phyloP scores from a whole-genome alignment of 2,888 invertebrate genomes.

The Pharmacophagus antenor region DNA sequence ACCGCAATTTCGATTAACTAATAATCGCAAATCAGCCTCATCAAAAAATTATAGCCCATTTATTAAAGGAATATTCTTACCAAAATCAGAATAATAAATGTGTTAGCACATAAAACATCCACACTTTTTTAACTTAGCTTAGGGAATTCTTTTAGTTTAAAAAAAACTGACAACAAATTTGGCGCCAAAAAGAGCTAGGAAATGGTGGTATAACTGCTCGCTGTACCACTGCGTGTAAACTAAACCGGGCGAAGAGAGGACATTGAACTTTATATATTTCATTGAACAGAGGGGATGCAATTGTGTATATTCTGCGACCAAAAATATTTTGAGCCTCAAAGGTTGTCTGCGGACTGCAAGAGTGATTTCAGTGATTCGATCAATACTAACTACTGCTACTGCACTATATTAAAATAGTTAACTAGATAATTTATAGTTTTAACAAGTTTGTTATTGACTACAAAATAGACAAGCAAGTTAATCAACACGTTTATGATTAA shows the following conservation, averaged over 20 bases:
- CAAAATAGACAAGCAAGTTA: not conserved
- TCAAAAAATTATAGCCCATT: not conserved
- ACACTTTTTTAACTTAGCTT: not conserved
- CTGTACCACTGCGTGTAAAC: conserved; percentile 43
- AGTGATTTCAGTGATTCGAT: not conserved
- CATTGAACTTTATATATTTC: conserved; percentile 48
- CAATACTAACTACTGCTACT: not conserved
- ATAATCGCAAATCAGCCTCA: too few species aligned
- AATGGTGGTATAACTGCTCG: conserved; percentile 32
- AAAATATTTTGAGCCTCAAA: not conserved
- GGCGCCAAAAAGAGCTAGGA: conserved; percentile 2
- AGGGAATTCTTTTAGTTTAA: not conserved
- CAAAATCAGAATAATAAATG: not conserved
- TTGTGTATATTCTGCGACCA: not conserved
- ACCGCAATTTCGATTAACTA: not conserved
- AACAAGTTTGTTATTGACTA: not conserved
- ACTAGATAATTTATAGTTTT: not conserved
- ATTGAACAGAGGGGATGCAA: conserved; percentile 45
- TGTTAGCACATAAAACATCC: not conserved
- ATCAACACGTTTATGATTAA: not conserved
- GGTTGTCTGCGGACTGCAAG: not conserved
- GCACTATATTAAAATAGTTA: not conserved
- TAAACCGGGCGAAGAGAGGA: conserved; percentile 55
- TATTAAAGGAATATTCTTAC: not conserved
- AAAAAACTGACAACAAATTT: not conserved